Conservation (phyloP, 2,797 vertebrate genomes). For the Galaxias olidus region DNA sequence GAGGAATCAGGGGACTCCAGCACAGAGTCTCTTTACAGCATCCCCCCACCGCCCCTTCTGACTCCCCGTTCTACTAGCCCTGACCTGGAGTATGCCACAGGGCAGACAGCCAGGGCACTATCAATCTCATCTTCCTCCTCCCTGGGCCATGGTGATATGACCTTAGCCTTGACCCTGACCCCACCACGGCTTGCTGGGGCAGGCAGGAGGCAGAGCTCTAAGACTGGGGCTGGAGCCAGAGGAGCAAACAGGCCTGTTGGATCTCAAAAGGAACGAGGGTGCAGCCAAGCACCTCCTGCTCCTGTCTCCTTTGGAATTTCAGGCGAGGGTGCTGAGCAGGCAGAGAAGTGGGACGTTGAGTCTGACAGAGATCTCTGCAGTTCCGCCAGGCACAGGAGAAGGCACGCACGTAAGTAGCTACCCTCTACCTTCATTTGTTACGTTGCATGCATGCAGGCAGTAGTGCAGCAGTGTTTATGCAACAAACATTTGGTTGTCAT, state of each 20-base stretch:
- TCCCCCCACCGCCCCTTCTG: conserved; percentile 45
- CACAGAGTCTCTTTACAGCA: conserved; percentile 36
- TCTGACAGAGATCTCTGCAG: conserved; percentile 83
- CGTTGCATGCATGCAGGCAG: conserved; percentile 14
- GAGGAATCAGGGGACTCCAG: conserved; percentile 39
- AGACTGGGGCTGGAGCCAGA: conserved; percentile 26
- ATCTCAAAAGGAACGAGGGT: conserved; percentile 87
- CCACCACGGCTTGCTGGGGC: conserved; percentile 39
- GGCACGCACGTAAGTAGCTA: conserved; percentile 89
- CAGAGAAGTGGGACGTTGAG: conserved; percentile 80
- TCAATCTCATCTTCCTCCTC: conserved; percentile 56
- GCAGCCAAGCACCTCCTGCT: conserved; percentile 84
- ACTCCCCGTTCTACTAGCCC: conserved; percentile 58
- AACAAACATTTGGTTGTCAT: conserved; percentile 4
- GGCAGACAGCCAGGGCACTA: conserved; percentile 51
- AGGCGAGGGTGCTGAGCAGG: conserved; percentile 83
- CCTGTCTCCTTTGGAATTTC: conserved; percentile 89
- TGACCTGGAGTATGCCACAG: conserved; percentile 28
- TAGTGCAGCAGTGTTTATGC: conserved; percentile 16
- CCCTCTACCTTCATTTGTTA: conserved; percentile 29
- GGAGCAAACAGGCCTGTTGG: conserved; percentile 77
- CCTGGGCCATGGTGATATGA: conserved; percentile 43
- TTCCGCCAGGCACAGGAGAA: conserved; percentile 85
- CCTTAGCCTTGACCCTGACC: conserved; percentile 59
- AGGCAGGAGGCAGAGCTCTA: conserved; percentile 43